Evolutionary conservation across 2,113 vertebrate genomes (phyloP).

Genomic region (Nothoprocta pentlandii): DNA sequence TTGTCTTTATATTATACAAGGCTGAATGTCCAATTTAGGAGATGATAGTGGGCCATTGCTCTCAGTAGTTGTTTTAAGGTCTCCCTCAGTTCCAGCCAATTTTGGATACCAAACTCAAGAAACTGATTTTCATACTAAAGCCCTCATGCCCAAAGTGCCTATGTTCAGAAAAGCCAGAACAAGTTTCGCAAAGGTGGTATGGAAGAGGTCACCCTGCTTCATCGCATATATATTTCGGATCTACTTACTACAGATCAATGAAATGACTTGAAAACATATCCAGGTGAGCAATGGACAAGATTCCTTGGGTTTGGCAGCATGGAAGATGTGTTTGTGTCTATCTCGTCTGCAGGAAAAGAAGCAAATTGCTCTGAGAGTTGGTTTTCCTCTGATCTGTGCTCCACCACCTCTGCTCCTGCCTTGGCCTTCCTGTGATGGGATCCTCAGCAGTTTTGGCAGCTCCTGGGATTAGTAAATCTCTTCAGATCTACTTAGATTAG

Average conservation of each 20-base stretch:
- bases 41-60: not conserved
- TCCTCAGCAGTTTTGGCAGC: no score
- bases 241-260: not conserved
- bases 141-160: not conserved
- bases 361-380: not conserved
- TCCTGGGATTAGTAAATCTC: not conserved
- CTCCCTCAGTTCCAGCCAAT: not conserved
- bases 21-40: not conserved
- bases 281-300: not conserved
- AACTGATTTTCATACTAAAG: not conserved
- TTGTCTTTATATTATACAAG: not conserved
- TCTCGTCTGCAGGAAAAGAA: not conserved
- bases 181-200: not conserved
- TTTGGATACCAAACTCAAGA: not conserved
- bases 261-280: not conserved
- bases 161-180: not conserved
- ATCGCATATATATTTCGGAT: no score
- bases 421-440: not conserved
- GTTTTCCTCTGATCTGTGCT: not conserved
- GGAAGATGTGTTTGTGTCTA: not conserved
- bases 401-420: not conserved
- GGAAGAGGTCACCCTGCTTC: not conserved
- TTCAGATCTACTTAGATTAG: no score
- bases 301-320: not conserved
- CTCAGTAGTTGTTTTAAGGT: not conserved